Conservation (phyloP, 2,113 vertebrate genomes). For the Plecturocebus donacophilus region DNA sequence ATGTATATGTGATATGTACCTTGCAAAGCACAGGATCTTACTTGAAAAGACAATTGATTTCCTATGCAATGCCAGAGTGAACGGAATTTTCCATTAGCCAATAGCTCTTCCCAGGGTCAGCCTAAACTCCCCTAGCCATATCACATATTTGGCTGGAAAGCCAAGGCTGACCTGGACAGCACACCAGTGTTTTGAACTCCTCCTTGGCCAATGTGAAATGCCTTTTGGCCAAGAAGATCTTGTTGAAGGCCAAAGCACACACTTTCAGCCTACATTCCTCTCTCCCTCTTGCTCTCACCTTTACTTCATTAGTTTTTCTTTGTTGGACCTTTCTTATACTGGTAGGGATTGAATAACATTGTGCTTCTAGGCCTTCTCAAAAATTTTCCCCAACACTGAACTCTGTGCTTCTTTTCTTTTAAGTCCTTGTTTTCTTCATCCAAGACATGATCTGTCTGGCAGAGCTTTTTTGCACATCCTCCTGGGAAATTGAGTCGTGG, state of each 20-base stretch:
- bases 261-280: not conserved
- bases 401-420: not conserved
- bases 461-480: not conserved
- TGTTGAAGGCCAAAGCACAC: not conserved
- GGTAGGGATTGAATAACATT: not conserved
- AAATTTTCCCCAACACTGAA: not conserved
- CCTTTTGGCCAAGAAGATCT: not conserved
- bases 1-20: not conserved
- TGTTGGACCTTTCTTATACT: not conserved
- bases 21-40: not conserved
- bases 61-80: not conserved
- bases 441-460: not conserved
- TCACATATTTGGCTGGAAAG: not conserved
- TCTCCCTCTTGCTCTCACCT: too few species aligned
- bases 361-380: not conserved
- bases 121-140: not conserved
- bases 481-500: not conserved
- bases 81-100: not conserved
- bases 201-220: not conserved
- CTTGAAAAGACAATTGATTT: constrained; percentile 17
- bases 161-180: not conserved
- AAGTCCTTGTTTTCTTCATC: not conserved
- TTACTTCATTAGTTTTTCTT: not conserved
- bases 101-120: not conserved
- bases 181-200: not conserved